Evolutionary conservation across 2,113 vertebrate genomes (phyloP), one percentile per base, ranked within the genome.

Genomic region (Garra rufa): DNA sequence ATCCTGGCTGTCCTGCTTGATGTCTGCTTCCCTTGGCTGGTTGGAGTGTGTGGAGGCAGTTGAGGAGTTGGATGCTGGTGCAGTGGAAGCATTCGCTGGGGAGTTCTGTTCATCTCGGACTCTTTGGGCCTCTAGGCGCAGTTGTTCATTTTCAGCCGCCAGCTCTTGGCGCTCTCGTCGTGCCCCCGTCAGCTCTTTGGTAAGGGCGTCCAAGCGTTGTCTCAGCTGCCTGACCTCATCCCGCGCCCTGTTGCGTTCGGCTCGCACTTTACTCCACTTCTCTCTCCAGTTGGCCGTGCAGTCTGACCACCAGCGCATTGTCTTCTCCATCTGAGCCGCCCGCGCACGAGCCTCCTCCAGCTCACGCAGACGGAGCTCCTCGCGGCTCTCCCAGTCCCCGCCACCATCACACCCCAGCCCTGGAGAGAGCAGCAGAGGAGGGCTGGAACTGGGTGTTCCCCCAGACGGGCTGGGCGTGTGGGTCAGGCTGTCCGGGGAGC

Each of bases 301-400:
- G 94, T 99, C 98, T 0, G 97, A 99, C 98, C 98, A 99, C 98
- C 98, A 99, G 19, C 98, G 96, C 98, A 99, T 99, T 6, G 98
- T 99, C 92, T 99, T 99, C 93, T 99, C 98, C 98, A 99, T 99
- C 93, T 99, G 98, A 0, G 97, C 95, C 0, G 98, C 97, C 9
- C 98, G 92, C 0, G 97, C 97, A 4, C 97, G 94, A 0, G 97
- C 98, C 90, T 99, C 98, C 92, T 99, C 98, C 90, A 99, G 93
- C 91, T 99, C 97, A 19, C 97, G 92, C 83, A 98, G 93, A 21
- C 96, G 95, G 89, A 99, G 94, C 93, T 99, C 98, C 91, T 99
- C 97, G 1, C 97, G 95, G 88, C 97, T 96, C 92, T 98, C 97
- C 97, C 97, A 99, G 93, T 98, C 98, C 0, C 89, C 93, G 26